Conservation (phyloP, 1,140 invertebrate genomes). For the Coelopa frigida region DNA sequence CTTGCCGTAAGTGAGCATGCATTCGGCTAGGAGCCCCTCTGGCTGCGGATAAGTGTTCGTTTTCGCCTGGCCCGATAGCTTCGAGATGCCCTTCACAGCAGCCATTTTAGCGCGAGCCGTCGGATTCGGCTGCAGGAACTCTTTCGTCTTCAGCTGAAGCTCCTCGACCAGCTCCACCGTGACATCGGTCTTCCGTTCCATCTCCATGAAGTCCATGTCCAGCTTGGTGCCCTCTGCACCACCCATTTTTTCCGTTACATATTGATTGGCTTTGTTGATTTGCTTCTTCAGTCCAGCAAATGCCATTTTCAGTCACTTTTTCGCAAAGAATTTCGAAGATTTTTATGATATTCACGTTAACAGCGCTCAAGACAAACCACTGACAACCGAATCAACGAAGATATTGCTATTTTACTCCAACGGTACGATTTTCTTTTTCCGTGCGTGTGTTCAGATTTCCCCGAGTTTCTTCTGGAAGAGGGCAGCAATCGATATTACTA, state of each 20-base stretch:
- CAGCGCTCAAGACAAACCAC: too few species aligned
- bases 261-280: slow-evolving; percentile 99
- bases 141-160: slow-evolving; percentile 92
- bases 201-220: slow-evolving; percentile 96
- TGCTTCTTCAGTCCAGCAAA: slow-evolving; percentile 96
- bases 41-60: slow-evolving; percentile 95
- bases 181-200: slow-evolving; percentile 99
- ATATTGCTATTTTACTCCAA: too few species aligned
- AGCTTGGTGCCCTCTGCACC: slow-evolving; percentile 98
- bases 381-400: too few species aligned
- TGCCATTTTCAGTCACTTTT: slow-evolving; percentile 73
- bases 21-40: slow-evolving; percentile 94
- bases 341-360: too few species aligned
- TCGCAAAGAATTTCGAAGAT: too few species aligned
- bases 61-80: slow-evolving; percentile 80
- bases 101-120: slow-evolving; percentile 92
- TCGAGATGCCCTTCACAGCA: slow-evolving; percentile 84
- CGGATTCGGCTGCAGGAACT: slow-evolving; percentile 98
- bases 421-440: too few species aligned
- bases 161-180: slow-evolving; percentile 94
- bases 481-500: too few species aligned
- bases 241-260: slow-evolving; percentile 99
- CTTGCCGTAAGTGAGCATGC: slow-evolving; percentile 92
- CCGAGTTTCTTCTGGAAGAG: too few species aligned
- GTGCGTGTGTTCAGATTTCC: too few species aligned